phyloP scores from a whole-genome alignment of 2,113 vertebrate genomes.

The Callocephalon fimbriatum region DNA sequence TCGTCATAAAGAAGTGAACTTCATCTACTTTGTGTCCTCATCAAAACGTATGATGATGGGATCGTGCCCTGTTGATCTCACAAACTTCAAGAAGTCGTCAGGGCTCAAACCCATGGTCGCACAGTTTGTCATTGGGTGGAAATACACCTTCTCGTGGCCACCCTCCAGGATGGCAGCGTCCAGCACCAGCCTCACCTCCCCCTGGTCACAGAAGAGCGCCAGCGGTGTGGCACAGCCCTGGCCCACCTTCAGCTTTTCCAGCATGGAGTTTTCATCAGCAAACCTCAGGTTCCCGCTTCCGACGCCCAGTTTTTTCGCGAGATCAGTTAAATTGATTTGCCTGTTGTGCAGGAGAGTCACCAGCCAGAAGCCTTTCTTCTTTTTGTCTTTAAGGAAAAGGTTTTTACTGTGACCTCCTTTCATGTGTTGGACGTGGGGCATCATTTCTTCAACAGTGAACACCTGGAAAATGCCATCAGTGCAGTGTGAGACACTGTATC shows the following conservation, averaged over 20 bases:
- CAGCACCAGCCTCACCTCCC: conserved; percentile 85
- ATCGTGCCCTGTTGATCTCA: conserved; percentile 88
- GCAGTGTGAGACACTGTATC: neutral
- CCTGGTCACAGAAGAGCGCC: conserved; percentile 87
- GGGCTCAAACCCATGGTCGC: conserved; percentile 90
- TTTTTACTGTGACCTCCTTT: conserved; percentile 90
- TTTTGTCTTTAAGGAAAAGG: conserved; percentile 95
- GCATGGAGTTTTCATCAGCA: conserved; percentile 87
- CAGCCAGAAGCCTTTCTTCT: conserved; percentile 91
- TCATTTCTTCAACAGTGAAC: conserved; percentile 96
- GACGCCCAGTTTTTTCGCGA: conserved; percentile 89
- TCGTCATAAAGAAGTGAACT: neutral
- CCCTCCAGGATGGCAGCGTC: conserved; percentile 86
- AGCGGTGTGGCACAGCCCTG: conserved; percentile 89
- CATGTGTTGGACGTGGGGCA: conserved; percentile 88
- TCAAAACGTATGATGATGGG: conserved; percentile 79
- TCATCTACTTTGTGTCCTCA: conserved; percentile 7
- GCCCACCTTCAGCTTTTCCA: conserved; percentile 89
- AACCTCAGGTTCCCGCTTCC: conserved; percentile 91
- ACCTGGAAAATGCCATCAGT: conserved; percentile 78
- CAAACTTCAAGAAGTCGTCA: conserved; percentile 85
- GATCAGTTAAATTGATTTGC: conserved; percentile 87
- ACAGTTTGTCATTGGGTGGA: conserved; percentile 93
- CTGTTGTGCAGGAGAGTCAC: conserved; percentile 87
- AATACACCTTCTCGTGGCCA: conserved; percentile 84